phyloP scores from a whole-genome alignment of 2,888 invertebrate genomes.

The Desoria tigrina region DNA sequence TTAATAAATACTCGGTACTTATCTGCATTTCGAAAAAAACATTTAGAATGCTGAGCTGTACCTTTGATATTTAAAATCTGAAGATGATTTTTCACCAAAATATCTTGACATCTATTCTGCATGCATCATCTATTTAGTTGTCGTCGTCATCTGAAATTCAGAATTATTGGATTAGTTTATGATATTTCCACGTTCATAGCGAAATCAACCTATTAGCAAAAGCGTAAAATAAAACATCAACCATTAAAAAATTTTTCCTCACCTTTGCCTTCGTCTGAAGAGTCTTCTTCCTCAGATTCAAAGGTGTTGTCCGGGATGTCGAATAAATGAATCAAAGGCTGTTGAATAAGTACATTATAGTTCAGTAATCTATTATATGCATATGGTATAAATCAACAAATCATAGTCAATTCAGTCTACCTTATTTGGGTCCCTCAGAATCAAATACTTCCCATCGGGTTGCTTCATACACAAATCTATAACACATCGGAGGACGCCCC shows the following conservation, averaged over 20 bases:
- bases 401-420: conserved; percentile 55
- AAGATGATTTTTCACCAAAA: no score
- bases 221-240: conserved; percentile 10
- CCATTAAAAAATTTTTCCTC: no score
- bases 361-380: not conserved
- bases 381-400: not conserved
- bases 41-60: no score
- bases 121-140: no score
- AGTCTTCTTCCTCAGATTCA: conserved; percentile 93
- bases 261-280: conserved; percentile 71
- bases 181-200: conserved; percentile 17
- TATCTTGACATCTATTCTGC: no score
- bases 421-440: conserved; percentile 99
- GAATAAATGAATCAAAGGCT: conserved; percentile 92
- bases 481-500: conserved; percentile 96
- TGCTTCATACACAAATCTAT: conserved; percentile 96
- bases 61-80: no score
- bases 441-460: conserved; percentile 89
- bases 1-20: no score
- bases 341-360: conserved; percentile 32
- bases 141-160: conserved; percentile 25
- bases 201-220: not conserved
- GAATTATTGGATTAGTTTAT: not conserved
- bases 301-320: conserved; percentile 98
- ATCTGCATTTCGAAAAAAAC: no score